Conservation (phyloP, 2,797 vertebrate genomes). For the Heliangelus exortis region DNA sequence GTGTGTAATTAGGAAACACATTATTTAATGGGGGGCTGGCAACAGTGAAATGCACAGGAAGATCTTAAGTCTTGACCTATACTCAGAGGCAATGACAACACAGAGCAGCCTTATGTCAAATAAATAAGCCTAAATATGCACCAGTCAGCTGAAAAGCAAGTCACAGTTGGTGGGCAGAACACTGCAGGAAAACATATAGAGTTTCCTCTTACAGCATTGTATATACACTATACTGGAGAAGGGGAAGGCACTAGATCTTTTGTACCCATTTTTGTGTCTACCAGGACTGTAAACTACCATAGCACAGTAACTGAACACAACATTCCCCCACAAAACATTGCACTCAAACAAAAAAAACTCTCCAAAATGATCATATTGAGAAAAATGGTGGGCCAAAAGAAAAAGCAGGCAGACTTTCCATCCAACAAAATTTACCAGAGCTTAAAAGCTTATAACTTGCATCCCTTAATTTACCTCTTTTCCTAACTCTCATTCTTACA, state of each 20-base stretch:
- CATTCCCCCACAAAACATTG: not conserved
- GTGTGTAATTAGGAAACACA: not conserved
- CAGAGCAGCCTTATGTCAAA: not conserved
- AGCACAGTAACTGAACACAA: not conserved
- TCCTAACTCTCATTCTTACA: not conserved
- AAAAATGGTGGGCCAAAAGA: not conserved
- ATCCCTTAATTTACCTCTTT: not conserved
- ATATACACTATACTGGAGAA: not conserved
- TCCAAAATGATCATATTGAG: not conserved
- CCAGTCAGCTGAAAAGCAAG: not conserved
- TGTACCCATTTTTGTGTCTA: not conserved
- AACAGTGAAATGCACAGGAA: not conserved
- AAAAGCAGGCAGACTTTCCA: not conserved
- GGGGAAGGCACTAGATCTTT: not conserved
- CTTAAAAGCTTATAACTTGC: rapidly evolving
- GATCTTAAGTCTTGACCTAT: not conserved
- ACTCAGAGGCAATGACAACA: not conserved
- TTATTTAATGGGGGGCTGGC: not conserved
- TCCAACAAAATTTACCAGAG: not conserved
- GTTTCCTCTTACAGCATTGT: not conserved
- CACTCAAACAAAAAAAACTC: not conserved
- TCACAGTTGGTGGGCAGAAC: rapidly evolving
- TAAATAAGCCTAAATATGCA: not conserved
- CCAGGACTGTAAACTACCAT: not conserved
- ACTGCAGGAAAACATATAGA: not conserved